These are phyloP conservation scores for Thysanoteuthis rhombus DNA, from an alignment of 2,888 invertebrate species.

Conservation along the genomic window DNA sequence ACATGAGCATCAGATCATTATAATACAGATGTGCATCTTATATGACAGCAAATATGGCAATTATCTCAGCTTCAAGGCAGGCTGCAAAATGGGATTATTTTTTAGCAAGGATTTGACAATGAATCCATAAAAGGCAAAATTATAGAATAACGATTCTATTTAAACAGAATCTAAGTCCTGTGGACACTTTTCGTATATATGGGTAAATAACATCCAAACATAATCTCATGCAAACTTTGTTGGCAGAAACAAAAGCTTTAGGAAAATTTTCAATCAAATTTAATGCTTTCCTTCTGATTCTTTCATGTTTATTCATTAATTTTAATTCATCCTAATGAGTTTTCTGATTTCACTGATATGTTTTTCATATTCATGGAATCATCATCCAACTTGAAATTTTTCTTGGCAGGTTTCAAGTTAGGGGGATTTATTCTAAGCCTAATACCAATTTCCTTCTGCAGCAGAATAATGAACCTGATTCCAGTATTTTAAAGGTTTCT, in stretches of 20 bases:
- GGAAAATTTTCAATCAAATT: neutral
- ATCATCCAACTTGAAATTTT: neutral
- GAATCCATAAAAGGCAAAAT: neutral
- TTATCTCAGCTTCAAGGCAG: too few relatives aligned
- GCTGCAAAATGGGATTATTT: too few relatives aligned
- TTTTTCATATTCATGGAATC: neutral
- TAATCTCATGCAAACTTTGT: neutral
- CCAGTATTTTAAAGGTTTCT: neutral
- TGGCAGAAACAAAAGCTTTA: neutral
- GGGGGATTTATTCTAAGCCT: neutral
- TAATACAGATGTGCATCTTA: too few relatives aligned
- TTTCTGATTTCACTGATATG: neutral
- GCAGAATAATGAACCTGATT: neutral
- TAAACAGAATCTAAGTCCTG: neutral
- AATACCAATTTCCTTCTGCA: neutral
- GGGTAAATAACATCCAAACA: neutral
- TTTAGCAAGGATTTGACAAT: too few relatives aligned
- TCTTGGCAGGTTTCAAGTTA: neutral
- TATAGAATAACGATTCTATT: neutral
- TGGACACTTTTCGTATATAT: neutral
- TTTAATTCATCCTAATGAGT: neutral
- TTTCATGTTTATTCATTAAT: neutral
- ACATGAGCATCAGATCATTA: too few relatives aligned
- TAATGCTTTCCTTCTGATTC: neutral
- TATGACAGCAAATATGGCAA: too few relatives aligned